Evolutionary conservation across 2,113 vertebrate species (phyloP).

Genomic region (Thomomys bottae): DNA sequence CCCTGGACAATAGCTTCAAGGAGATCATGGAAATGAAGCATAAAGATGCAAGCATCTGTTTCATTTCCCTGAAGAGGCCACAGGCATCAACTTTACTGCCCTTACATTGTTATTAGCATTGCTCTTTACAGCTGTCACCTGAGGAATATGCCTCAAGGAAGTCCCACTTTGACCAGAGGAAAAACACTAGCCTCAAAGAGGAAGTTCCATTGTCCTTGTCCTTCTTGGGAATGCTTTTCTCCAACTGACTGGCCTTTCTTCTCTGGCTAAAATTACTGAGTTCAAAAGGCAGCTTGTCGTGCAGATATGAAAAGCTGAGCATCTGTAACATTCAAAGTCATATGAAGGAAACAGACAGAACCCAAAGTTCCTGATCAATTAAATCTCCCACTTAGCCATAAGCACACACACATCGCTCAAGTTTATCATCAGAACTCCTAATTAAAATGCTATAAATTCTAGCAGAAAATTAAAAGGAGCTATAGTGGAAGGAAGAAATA

Average conservation of each 20-base stretch:
- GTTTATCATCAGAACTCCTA: slow-evolving; percentile 59
- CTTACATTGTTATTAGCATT: slow-evolving; percentile 36
- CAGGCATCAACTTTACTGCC: slow-evolving; percentile 34
- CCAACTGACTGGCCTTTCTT: slow-evolving; percentile 11
- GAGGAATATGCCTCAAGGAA: slow-evolving; percentile 23
- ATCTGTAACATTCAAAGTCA: slow-evolving; percentile 69
- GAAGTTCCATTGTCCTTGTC: slow-evolving; percentile 2
- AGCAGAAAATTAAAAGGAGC: slow-evolving; percentile 72
- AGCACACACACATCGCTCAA: slow-evolving; percentile 35
- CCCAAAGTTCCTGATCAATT: slow-evolving; percentile 43
- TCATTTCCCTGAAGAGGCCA: slow-evolving; percentile 45
- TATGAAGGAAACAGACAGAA: slow-evolving; percentile 57
- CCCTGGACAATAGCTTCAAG: not conserved
- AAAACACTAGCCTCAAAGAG: not conserved
- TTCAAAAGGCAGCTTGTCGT: slow-evolving; percentile 59
- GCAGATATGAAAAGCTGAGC: slow-evolving; percentile 40
- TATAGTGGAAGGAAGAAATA: slow-evolving; percentile 72
- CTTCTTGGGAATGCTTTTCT: slow-evolving; percentile 12
- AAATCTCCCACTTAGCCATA: slow-evolving; percentile 61
- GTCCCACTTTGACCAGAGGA: not conserved
- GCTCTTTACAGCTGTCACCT: slow-evolving; percentile 59
- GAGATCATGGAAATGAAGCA: not conserved
- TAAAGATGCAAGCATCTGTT: slow-evolving; percentile 39
- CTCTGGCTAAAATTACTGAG: not conserved
- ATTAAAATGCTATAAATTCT: slow-evolving; percentile 76